Percentiles rank a stretch among this genome's conserved stretches.
Evolutionary conservation across 2,888 invertebrate genomes (phyloP).

Genomic region (Cheilosia vernalis): DNA sequence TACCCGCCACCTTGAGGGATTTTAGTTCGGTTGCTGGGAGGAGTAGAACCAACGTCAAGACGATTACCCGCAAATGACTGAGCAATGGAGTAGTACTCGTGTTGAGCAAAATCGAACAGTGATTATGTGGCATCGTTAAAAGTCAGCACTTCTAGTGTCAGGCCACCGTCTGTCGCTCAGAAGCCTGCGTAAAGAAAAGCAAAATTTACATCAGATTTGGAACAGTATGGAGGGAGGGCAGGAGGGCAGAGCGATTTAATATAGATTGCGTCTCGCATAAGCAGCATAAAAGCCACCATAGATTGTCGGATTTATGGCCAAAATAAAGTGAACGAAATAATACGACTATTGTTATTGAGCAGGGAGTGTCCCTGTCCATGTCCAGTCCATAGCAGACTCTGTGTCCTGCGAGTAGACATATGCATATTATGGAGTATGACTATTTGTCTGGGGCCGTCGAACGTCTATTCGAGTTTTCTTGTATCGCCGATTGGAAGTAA

Average conservation of each 20-base stretch:
- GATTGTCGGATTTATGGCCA: conserved; percentile 50
- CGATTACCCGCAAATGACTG: conserved; percentile 58
- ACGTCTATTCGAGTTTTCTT: conserved; percentile 2
- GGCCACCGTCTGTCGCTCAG: conserved; percentile 67
- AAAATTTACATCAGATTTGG: conserved; percentile 30
- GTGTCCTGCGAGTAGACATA: not conserved
- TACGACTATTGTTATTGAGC: conserved; percentile 57
- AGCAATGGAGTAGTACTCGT: conserved; percentile 55
- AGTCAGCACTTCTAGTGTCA: conserved; percentile 72
- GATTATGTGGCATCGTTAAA: conserved; percentile 73
- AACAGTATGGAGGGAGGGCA: not conserved
- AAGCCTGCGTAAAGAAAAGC: conserved; percentile 54
- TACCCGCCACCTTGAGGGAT: conserved; percentile 69
- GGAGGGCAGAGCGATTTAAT: conserved; percentile 32
- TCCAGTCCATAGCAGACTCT: not conserved
- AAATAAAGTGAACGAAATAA: conserved; percentile 59
- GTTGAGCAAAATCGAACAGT: conserved; percentile 62
- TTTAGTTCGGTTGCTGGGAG: conserved; percentile 64
- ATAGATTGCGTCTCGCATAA: conserved; percentile 43
- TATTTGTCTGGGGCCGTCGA: conserved; percentile 36
- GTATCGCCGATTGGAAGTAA: conserved; percentile 21
- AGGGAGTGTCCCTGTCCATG: conserved; percentile 51
- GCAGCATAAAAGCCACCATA: conserved; percentile 9
- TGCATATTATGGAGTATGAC: conserved; percentile 10
- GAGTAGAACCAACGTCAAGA: conserved; percentile 55